Percentiles rank a stretch among this genome's conserved stretches.
Conservation (phyloP, 2,113 vertebrate species). For the Neopipo cinnamomea region DNA sequence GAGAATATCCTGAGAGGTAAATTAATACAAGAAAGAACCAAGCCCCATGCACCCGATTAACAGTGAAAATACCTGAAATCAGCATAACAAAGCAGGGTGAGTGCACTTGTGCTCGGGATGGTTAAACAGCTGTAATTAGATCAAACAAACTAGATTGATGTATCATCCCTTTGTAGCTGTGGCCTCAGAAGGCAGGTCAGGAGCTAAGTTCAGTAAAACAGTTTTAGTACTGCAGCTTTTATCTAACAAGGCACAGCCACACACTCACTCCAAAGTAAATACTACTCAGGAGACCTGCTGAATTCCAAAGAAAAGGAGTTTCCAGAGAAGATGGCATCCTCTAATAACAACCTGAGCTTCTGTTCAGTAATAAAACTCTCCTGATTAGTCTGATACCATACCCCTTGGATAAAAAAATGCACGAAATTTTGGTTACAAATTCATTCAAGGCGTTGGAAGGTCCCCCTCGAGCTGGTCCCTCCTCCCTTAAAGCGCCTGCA, state of each 20-base stretch:
- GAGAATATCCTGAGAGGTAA: background rate
- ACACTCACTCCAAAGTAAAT: background rate
- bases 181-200: constrained; percentile 57
- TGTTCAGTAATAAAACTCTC: background rate
- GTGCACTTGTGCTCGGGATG: constrained; percentile 1
- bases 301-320: background rate
- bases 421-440: background rate
- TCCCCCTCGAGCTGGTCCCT: background rate
- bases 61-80: constrained; percentile 55
- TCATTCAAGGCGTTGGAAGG: background rate
- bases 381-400: background rate
- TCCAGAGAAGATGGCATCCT: background rate
- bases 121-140: constrained; percentile 65
- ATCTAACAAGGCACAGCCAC: constrained; percentile 24
- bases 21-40: constrained; percentile 12
- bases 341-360: background rate
- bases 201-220: constrained; percentile 47
- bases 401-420: background rate
- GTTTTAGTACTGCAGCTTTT: constrained; percentile 40
- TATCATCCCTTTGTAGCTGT: constrained; percentile 45
- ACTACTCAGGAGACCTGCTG: background rate
- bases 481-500: background rate
- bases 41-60: background rate
- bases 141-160: constrained; percentile 47
- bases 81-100: constrained; percentile 57